Base-by-base conservation (phyloP, 1,140 invertebrate species). In the Ips typographus region DNA sequence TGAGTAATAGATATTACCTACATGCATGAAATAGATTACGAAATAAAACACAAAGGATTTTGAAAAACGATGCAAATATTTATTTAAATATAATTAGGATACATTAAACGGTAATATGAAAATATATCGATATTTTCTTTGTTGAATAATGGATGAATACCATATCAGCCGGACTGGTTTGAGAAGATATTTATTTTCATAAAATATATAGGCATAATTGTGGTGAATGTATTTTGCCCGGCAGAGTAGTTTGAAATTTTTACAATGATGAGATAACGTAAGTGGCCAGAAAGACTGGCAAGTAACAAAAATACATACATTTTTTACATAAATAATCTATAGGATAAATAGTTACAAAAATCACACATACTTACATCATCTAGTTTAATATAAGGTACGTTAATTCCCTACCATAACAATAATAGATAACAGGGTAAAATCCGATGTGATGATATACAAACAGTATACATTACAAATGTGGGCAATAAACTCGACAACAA, bases 21-120 rank as follows among this genome's bases (percentile, higher is more conserved):
- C 5, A 37, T 55, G 2, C 37, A 59, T 59, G 5, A 5, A 40
- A 41, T 40, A 67, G 57, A 67, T 56, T 56, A 55, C 8, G 38
- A 61, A 68, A 72, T 58, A 61, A 67, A 68, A 72, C 67, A 67
- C 62, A 37, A 57, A 60, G 52, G 38, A 40, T 58, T 65, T 68
- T 71, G 69, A 71, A 76, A 77, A 77, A 75, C 77, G 77, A 79
- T 79, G 78, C 73, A 79, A 80, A 80, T 77, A 77, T 80, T 80
- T 79, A 80, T 78, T 80, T 73, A 75, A 77, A 80, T 75, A 80
- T 77, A 75, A 72, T 77, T 80, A 80, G 78, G 79, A 80, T 80
- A 80, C 78, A 80, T 77, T 73, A 77, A 75, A 74, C 75, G 78
- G 79, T 80, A 80, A 80, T 80, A 79, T 76, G 79, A 80, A 80